These are phyloP conservation scores for Manis crassicaudata DNA, from an alignment of 2,797 vertebrate genomes.

Conservation along the genomic window DNA sequence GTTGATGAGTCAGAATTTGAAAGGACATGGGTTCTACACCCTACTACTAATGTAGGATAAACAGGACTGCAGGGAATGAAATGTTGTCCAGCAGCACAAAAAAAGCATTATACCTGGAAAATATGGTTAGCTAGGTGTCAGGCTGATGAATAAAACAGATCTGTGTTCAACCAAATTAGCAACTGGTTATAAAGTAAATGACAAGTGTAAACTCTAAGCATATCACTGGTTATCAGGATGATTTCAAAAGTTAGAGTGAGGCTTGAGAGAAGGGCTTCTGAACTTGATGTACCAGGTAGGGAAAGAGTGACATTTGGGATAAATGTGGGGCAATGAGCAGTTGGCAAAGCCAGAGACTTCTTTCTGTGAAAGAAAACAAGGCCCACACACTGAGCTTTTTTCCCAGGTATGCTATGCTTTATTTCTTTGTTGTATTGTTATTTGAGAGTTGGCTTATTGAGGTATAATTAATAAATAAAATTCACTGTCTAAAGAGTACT, in stretches of 20 bases:
- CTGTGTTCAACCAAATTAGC: background rate
- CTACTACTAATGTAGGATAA: background rate
- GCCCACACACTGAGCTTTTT: background rate
- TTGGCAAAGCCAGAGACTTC: background rate
- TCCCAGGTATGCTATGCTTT: background rate
- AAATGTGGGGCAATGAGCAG: background rate
- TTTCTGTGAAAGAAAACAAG: background rate
- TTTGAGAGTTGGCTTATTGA: background rate
- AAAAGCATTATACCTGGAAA: background rate
- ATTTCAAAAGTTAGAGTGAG: background rate
- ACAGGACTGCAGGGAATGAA: background rate
- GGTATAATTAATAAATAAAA: background rate
- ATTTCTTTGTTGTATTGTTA: background rate
- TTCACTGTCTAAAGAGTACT: background rate
- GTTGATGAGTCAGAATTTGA: background rate
- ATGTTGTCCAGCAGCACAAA: background rate
- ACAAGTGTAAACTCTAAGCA: background rate
- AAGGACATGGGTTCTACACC: background rate
- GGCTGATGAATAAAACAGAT: background rate
- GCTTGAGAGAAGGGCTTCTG: background rate
- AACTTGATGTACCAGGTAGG: background rate
- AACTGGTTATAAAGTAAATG: background rate
- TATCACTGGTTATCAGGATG: background rate
- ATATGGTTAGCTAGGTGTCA: background rate
- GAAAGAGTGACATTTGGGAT: background rate